Evolutionary conservation across 1,140 invertebrate genomes (phyloP), one percentile per base, ranked within the genome.

Genomic region (Trinorchestia longiramus): DNA sequence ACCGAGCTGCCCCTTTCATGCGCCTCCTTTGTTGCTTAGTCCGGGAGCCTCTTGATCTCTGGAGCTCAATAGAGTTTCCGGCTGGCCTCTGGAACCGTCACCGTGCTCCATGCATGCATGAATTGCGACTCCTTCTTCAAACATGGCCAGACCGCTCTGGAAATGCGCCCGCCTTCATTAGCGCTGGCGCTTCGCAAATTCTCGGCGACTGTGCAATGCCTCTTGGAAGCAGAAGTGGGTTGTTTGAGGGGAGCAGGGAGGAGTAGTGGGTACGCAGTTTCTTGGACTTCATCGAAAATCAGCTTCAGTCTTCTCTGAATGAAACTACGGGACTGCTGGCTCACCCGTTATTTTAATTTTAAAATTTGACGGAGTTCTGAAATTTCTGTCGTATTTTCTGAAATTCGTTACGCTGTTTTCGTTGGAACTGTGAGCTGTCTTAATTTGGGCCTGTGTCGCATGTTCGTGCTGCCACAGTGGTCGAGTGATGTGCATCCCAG

Each of bases 11-110:
- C 41, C 88, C 88, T 90, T 77, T 41, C 41, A 90, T 90, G 88
- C 88, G 88, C 88, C 88, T 90, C 88, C 88, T 90, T 90, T 90
- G 88, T 90, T 90, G 88, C 88, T 90, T 90, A 90, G 88, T 90
- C 88, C 17, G 88, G 88, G 88, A 90, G 88, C 88, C 88, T 90
- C 88, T 90, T 90, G 88, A 90, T 90, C 88, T 90, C 43, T 77
- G 62, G 62, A 43, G 88, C 88, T 90, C 88, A 90, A 90, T 90
- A 90, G 88, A 77, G 88, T 90, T 90, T 90, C 88, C 88, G n/a
- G 88, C 88, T 43, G 88, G 88, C 88, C 88, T 90, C 88, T 90
- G 88, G 88, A 42, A 41, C 43, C 88, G 88, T 90, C 62, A 28
- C 62, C 62, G 62, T 77, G 28, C 62, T 77, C 62, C 62, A 77